Conservation (phyloP, 2,797 vertebrate species). For the Harpagifer antarcticus region DNA sequence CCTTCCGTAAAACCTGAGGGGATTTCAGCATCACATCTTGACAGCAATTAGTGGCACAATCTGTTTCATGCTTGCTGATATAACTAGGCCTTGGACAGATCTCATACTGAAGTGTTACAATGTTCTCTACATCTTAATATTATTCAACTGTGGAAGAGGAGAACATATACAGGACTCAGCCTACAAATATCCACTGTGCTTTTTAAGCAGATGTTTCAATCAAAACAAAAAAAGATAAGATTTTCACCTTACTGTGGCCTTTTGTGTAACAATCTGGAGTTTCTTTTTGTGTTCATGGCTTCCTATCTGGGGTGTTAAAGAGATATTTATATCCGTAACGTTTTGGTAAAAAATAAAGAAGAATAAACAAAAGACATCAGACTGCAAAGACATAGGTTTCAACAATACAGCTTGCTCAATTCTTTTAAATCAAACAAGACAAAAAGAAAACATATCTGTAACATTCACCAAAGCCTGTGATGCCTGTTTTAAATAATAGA, state of each 20-base stretch:
- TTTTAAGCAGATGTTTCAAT: slow-evolving; percentile 79
- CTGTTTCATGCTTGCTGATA: slow-evolving; percentile 81
- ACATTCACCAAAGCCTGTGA: slow-evolving; percentile 94
- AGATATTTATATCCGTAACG: slow-evolving; percentile 78
- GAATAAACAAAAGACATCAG: slow-evolving; percentile 35
- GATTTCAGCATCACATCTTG: slow-evolving; percentile 83
- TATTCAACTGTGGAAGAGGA: slow-evolving; percentile 79
- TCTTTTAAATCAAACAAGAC: slow-evolving; percentile 59
- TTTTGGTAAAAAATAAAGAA: slow-evolving; percentile 68
- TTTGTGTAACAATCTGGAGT: slow-evolving; percentile 90
- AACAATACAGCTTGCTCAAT: slow-evolving; percentile 41
- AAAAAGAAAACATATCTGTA: slow-evolving; percentile 78
- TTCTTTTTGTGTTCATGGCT: slow-evolving; percentile 84
- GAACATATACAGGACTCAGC: slow-evolving; percentile 69
- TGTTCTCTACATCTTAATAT: slow-evolving; percentile 82
- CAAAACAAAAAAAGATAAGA: slow-evolving; percentile 70
- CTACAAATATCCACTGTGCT: slow-evolving; percentile 73
- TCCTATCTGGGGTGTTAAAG: slow-evolving; percentile 79
- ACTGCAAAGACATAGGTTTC: slow-evolving; percentile 47
- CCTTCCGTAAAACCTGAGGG: slow-evolving; percentile 75
- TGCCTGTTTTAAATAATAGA: slow-evolving; percentile 89
- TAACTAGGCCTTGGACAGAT: slow-evolving; percentile 81
- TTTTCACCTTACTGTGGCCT: slow-evolving; percentile 96
- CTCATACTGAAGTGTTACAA: slow-evolving; percentile 76
- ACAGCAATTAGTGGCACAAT: slow-evolving; percentile 86